Evolutionary conservation across 2,113 vertebrate species (phyloP).

Genomic region (Zosterops borbonicus): DNA sequence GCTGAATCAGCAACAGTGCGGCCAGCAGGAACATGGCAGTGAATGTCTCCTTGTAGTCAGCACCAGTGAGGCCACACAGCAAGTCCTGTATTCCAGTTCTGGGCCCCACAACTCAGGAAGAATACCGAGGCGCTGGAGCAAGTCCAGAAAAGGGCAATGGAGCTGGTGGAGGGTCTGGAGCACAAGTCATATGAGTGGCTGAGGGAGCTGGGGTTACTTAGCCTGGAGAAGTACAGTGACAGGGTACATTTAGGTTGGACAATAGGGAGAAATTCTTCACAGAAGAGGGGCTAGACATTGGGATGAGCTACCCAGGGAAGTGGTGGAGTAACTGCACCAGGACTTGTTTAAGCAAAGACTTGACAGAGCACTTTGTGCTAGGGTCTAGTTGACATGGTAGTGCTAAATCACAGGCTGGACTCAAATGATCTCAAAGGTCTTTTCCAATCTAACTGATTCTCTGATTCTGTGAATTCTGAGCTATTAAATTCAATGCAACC

Average conservation of each 20-base stretch:
- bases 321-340: rapidly evolving
- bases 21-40: neutral
- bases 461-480: neutral
- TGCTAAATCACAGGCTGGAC: neutral
- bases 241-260: neutral
- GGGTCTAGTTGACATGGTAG: neutral
- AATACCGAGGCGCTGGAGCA: neutral
- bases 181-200: neutral
- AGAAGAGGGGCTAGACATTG: neutral
- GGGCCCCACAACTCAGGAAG: neutral
- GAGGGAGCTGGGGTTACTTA: neutral
- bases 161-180: neutral
- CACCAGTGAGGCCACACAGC: neutral
- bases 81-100: neutral
- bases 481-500: neutral
- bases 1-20: neutral
- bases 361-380: neutral
- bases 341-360: neutral
- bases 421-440: neutral
- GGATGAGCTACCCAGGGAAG: neutral
- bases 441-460: neutral
- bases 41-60: rapidly evolving
- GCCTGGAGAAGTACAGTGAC: neutral
- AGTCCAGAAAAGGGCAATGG: neutral
- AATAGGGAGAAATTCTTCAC: neutral